phyloP scores from a whole-genome alignment of 1,140 invertebrate species.

The Trachymyrmex cornetzi region DNA sequence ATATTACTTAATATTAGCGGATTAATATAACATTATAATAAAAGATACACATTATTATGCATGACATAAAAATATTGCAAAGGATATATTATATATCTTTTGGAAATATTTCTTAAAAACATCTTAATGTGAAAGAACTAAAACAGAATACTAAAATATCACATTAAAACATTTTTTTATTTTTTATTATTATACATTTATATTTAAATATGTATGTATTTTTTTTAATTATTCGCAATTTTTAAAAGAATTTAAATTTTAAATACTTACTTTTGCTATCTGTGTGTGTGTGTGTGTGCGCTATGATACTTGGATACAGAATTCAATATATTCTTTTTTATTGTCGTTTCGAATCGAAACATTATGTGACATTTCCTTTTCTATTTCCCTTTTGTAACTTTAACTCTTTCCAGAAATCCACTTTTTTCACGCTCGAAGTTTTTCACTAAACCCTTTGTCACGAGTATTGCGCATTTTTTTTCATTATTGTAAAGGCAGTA shows the following conservation, averaged over 20 bases:
- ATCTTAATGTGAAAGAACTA: neutral
- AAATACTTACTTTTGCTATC: neutral
- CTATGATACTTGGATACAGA: neutral
- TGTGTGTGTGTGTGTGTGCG: no score
- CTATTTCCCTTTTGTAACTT: neutral
- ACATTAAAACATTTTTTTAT: neutral
- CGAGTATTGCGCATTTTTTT: constrained; percentile 19
- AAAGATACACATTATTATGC: neutral
- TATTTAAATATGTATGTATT: neutral
- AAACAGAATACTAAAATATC: neutral
- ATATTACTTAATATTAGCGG: neutral
- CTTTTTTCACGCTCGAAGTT: constrained; percentile 63
- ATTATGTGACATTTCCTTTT: neutral
- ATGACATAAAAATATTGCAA: neutral
- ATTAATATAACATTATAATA: neutral
- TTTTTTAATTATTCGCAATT: neutral
- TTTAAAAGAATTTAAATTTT: neutral
- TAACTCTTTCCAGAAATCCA: neutral
- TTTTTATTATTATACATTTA: neutral
- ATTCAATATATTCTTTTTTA: neutral
- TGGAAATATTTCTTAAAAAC: neutral
- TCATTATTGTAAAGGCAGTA: constrained; percentile 72
- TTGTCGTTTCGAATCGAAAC: neutral
- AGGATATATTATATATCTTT: neutral
- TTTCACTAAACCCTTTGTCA: constrained; percentile 83